Evolutionary conservation across 2,113 vertebrate species (phyloP).

Genomic region (Naja naja): DNA sequence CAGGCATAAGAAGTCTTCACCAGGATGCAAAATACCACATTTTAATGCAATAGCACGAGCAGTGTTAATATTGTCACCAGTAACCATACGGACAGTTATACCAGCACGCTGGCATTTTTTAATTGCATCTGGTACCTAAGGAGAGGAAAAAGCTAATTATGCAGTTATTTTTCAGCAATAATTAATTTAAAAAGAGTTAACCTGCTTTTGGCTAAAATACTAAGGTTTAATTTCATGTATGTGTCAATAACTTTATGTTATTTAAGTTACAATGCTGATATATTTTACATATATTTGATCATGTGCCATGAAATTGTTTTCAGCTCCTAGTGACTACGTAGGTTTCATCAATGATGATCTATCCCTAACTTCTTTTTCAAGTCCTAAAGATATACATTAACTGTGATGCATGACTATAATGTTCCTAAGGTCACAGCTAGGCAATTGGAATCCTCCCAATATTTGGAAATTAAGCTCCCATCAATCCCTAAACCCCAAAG

Average conservation of each 20-base stretch:
- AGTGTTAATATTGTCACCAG: constrained; percentile 98
- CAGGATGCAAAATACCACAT: constrained; percentile 92
- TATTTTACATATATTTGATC: neutral
- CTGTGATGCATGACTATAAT: neutral
- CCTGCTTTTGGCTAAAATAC: neutral
- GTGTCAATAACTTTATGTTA: neutral
- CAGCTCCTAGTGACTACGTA: neutral
- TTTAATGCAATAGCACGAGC: constrained; percentile 95
- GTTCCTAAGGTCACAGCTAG: neutral
- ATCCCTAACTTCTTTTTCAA: neutral
- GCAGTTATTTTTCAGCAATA: neutral
- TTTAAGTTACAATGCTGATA: neutral
- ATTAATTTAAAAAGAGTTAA: neutral
- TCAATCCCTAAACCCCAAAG: neutral
- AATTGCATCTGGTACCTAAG: constrained; percentile 95
- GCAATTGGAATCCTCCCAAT: neutral
- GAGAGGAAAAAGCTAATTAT: neutral
- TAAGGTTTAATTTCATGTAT: neutral
- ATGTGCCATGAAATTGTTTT: neutral
- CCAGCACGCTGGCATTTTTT: constrained; percentile 94
- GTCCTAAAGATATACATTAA: neutral
- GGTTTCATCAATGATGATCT: neutral
- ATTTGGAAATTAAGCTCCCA: neutral
- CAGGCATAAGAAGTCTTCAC: constrained; percentile 94
- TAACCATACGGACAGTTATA: constrained; percentile 98